These are phyloP conservation scores for Strigamia crassipes DNA, from an alignment of 2,888 invertebrate genomes.

Conservation along the genomic window DNA sequence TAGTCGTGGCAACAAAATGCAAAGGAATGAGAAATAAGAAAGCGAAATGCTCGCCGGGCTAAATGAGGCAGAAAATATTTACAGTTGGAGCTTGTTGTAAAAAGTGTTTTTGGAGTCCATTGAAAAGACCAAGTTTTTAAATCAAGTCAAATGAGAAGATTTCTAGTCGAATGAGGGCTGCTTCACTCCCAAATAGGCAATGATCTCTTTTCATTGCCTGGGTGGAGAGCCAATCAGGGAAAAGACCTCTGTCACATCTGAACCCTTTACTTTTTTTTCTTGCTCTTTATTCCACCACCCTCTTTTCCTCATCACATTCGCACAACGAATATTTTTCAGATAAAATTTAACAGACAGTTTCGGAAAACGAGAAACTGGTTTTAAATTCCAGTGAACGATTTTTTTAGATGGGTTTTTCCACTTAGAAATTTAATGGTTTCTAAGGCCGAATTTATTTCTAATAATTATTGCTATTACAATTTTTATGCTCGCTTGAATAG, in stretches of 20 bases:
- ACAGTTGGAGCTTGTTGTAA: constrained; percentile 10
- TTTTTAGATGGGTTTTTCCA: background rate
- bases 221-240: constrained; percentile 10
- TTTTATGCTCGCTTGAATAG: too few relatives aligned
- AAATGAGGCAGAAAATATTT: constrained; percentile 10
- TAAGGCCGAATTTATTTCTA: background rate
- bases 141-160: constrained; percentile 10
- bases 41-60: background rate
- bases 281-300: background rate
- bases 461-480: too few relatives aligned
- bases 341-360: background rate
- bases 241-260: constrained; percentile 10
- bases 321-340: background rate
- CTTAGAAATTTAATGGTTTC: background rate
- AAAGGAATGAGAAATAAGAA: background rate
- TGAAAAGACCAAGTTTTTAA: constrained; percentile 10
- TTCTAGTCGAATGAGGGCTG: background rate
- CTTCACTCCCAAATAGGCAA: constrained; percentile 10
- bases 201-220: constrained; percentile 4
- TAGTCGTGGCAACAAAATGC: constrained; percentile 3
- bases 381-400: background rate
- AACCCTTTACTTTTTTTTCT: background rate
- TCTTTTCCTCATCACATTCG: constrained; percentile 4
- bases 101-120: constrained; percentile 2
- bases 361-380: background rate